Base-by-base conservation (phyloP, 2,113 vertebrate species). In the Phoxinus phoxinus region DNA sequence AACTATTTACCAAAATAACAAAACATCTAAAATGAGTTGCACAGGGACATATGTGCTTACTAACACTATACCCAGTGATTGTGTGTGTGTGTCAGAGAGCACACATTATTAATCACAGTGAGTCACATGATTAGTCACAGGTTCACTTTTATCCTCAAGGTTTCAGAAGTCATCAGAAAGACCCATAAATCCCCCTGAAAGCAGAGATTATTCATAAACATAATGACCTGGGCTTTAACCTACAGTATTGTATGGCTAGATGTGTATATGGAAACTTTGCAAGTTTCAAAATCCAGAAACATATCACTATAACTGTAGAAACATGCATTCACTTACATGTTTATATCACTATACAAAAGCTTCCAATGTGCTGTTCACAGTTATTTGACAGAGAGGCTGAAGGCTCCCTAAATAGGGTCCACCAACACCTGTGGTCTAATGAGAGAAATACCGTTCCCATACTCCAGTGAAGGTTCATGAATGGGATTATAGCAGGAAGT, bases 401-500 rank as follows among this genome's bases (percentile, higher is more conserved):
- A 67, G 63, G 6, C 27, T 67, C 65, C 30, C 65, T 10, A 5
- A 69, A 35, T 21, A 69, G 65, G 17, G 15, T 35, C 30, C 17
- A 35, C 3, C 15, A 67, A 69, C 1, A 4, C 65, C 65, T 4
- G 8, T 21, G 67, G 67, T 76, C 12, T 41, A 37, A 46, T 59
- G 8, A 58, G 58, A 81, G 76, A 69, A 46, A 85, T 2, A 56
- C 21, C 35, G n/a, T 58, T 84, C 46, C 48, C 61, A 17, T 51
- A 37, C 65, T 80, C 27, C n/a, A 84, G 21, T 46, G 21, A 78
- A 13, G 79, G n/a, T 0, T 4, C 61, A 41, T 25, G 15, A 25
- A 63, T 13, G 48, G 61, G 32, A 63, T 69, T 71, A 53, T 30
- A 58, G 19, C 15, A 81, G 73, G 51, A 79, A 83, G 46, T 63